These are phyloP conservation scores for Chloebia gouldiae DNA, from an alignment of 2,113 vertebrate species.

Conservation along the genomic window DNA sequence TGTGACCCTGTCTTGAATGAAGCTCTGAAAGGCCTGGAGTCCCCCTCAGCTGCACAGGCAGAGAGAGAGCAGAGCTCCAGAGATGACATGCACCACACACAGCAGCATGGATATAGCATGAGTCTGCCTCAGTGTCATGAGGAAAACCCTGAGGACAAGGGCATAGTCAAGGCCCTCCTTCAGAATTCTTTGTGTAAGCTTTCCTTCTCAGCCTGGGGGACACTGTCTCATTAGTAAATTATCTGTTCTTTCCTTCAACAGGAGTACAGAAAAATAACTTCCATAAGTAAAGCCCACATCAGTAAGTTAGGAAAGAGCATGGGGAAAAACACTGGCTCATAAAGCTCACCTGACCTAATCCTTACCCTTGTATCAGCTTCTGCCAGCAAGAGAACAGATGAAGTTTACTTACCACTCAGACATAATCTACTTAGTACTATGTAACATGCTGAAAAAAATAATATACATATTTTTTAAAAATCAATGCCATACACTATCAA, in stretches of 20 bases:
- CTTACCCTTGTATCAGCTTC: neutral
- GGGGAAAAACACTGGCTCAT: neutral
- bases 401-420: neutral
- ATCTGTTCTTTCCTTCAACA: neutral
- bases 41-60: neutral
- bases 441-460: neutral
- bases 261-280: neutral
- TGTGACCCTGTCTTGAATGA: neutral
- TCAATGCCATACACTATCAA: neutral
- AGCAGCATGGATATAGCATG: neutral
- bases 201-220: neutral
- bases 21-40: neutral
- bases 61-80: neutral
- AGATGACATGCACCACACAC: rapidly evolving
- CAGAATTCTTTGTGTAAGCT: neutral
- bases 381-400: neutral
- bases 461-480: neutral
- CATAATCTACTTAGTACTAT: neutral
- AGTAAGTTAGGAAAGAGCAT: neutral
- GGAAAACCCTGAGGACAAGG: neutral
- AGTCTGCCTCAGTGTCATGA: neutral
- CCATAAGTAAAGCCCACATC: neutral
- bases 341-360: neutral
- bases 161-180: neutral
- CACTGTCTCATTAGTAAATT: neutral